Conservation (phyloP, 2,888 invertebrate genomes). For the Cyclophora albipunctata region DNA sequence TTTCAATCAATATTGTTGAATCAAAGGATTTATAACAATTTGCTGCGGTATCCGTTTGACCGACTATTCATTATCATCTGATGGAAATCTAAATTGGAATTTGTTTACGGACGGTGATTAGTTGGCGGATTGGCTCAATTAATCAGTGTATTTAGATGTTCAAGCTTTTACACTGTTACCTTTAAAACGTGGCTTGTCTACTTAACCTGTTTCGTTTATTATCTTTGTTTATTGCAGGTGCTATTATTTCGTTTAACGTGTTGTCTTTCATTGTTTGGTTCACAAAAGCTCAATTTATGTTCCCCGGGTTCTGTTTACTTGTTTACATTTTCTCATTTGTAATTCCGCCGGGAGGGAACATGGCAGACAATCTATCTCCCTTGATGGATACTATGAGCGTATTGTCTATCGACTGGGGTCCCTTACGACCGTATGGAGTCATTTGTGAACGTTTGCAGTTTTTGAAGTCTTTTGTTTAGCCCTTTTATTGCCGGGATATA, state of each 20-base stretch:
- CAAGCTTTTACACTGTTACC: neutral
- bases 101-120: constrained; percentile 1
- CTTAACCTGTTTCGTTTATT: no score
- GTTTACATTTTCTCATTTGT: constrained; percentile 28
- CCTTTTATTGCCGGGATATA: constrained; percentile 12
- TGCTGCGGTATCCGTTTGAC: constrained; percentile 6
- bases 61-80: constrained; percentile 6
- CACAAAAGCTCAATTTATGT: constrained; percentile 35
- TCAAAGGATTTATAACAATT: neutral
- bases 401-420: constrained; percentile 42
- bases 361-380: constrained; percentile 39
- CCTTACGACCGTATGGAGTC: constrained; percentile 30
- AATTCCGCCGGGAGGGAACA: constrained; percentile 4
- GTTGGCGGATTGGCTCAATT: constrained; percentile 1
- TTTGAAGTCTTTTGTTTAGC: constrained; percentile 24
- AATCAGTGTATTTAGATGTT: neutral
- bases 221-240: neutral
- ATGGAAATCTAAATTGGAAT: constrained; percentile 8
- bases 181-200: no score
- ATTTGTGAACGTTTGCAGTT: constrained; percentile 26
- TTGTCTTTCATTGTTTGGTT: constrained; percentile 1
- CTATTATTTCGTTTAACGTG: constrained; percentile 5
- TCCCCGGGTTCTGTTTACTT: constrained; percentile 24
- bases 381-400: constrained; percentile 45
- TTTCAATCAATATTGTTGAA: no score